These are phyloP conservation scores for Galeopterus variegatus DNA, from an alignment of 2,113 vertebrate genomes.

Conservation along the genomic window DNA sequence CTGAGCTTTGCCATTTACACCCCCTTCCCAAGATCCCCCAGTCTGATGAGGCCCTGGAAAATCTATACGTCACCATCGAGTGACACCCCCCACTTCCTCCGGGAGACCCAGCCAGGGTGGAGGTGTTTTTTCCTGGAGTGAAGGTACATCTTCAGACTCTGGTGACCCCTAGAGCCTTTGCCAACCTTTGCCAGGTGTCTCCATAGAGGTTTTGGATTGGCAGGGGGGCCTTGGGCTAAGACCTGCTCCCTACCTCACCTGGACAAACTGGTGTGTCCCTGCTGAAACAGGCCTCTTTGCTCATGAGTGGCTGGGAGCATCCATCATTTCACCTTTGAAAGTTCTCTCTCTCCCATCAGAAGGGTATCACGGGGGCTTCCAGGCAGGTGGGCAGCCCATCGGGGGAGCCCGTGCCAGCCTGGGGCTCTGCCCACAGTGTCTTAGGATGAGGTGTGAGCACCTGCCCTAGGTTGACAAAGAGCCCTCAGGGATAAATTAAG, in stretches of 20 bases:
- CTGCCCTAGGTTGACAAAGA: too few species aligned
- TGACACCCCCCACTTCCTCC: not conserved
- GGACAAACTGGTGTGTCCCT: not conserved
- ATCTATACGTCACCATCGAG: not conserved
- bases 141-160: not conserved
- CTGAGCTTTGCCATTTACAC: not conserved
- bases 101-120: too few species aligned
- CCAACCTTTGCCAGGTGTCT: not conserved
- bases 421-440: not conserved
- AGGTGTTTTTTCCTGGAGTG: not conserved
- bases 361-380: not conserved
- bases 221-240: not conserved
- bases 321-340: not conserved
- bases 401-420: not conserved
- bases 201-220: not conserved
- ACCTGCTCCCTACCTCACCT: too few species aligned
- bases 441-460: not conserved
- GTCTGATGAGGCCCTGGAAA: not conserved
- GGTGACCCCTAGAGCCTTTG: not conserved
- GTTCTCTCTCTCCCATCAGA: not conserved
- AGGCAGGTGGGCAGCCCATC: not conserved
- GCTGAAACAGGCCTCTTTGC: not conserved
- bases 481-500: not conserved
- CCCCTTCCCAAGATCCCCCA: too few species aligned
- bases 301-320: fast-evolving